phyloP scores from a whole-genome alignment of 2,797 vertebrate genomes.

The Cyprinella venusta region DNA sequence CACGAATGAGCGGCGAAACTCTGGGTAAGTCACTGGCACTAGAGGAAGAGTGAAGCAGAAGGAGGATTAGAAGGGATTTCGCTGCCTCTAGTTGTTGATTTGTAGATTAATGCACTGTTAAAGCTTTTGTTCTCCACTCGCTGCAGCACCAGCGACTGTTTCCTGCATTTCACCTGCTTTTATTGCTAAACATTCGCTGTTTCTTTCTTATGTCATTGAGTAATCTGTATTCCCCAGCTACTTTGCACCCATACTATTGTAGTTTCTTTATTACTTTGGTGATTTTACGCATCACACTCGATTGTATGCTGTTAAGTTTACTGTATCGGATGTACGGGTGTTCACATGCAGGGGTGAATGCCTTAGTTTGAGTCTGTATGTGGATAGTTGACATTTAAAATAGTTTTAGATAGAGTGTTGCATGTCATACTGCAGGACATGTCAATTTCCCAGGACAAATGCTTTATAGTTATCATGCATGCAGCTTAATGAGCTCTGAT shows the following conservation, averaged over 20 bases:
- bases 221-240: background rate
- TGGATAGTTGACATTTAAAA: background rate
- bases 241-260: background rate
- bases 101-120: slow-evolving; percentile 38
- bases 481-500: background rate
- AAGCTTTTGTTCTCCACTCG: slow-evolving; percentile 43
- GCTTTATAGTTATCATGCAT: background rate
- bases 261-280: slow-evolving; percentile 22
- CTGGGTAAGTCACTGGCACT: slow-evolving; percentile 22
- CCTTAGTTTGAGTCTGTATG: background rate
- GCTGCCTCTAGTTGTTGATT: slow-evolving; percentile 30
- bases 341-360: background rate
- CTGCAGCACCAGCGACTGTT: slow-evolving; percentile 32
- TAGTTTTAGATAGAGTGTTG: background rate
- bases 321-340: background rate
- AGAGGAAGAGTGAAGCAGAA: slow-evolving; percentile 27
- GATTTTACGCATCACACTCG: background rate
- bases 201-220: background rate
- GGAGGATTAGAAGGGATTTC: slow-evolving; percentile 38
- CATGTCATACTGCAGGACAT: background rate
- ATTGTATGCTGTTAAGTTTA: background rate
- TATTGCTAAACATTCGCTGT: background rate
- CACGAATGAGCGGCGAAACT: slow-evolving; percentile 17
- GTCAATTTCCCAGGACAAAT: background rate
- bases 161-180: slow-evolving; percentile 32